Conservation (phyloP, 2,113 vertebrate genomes). For the Centropristis striata region DNA sequence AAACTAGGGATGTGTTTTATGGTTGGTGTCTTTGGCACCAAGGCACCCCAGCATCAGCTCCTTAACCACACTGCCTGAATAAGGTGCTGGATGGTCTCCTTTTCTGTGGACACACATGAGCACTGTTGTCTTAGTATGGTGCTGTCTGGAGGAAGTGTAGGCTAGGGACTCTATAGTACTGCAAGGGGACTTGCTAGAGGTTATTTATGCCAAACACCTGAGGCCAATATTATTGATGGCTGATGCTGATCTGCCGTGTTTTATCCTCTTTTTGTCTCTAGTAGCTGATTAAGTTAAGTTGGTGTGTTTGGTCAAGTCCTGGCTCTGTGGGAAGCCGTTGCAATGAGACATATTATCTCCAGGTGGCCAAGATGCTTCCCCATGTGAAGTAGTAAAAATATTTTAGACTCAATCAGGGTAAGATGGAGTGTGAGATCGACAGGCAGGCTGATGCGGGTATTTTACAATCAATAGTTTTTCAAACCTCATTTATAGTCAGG, state of each 20-base stretch:
- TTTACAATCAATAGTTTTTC: conserved; percentile 20
- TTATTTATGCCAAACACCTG: background rate
- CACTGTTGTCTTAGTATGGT: background rate
- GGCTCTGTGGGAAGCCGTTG: conserved; percentile 8
- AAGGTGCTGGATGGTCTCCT: background rate
- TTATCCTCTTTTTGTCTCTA: conserved; percentile 69
- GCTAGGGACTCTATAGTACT: background rate
- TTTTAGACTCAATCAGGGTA: background rate
- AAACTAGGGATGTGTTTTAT: no score
- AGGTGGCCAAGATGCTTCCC: background rate
- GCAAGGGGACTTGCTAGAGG: background rate
- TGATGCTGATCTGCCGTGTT: conserved; percentile 38
- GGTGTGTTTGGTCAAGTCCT: conserved; percentile 52
- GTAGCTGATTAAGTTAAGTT: conserved; percentile 57
- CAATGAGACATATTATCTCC: background rate
- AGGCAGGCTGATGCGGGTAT: background rate
- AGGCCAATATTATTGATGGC: background rate
- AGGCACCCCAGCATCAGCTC: no score
- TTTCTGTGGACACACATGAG: background rate
- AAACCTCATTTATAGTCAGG: conserved; percentile 15
- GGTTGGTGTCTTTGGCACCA: background rate
- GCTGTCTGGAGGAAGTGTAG: background rate
- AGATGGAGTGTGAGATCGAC: conserved; percentile 1
- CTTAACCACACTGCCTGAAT: background rate
- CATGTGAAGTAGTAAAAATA: background rate